Evolutionary conservation across 2,113 vertebrate genomes (phyloP).

Genomic region (Pao palembangensis): DNA sequence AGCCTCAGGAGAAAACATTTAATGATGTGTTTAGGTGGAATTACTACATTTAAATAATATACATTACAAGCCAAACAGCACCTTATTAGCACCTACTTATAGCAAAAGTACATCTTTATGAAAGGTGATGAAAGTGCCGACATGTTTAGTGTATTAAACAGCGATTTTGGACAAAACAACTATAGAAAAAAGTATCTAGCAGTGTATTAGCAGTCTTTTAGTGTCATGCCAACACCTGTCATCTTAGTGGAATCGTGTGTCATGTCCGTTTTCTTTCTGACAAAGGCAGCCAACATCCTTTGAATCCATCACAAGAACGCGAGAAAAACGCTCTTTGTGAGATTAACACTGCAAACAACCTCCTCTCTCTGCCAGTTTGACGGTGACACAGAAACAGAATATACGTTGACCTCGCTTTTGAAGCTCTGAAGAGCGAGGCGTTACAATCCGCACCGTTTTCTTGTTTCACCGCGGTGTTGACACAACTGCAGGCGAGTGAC

Average conservation of each 20-base stretch:
- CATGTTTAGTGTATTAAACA: conserved; percentile 1
- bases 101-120: background rate
- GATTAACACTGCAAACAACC: conserved; percentile 45
- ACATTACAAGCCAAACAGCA: conserved; percentile 3
- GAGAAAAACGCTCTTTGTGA: conserved; percentile 32
- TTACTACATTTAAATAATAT: background rate
- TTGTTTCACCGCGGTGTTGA: conserved; percentile 63
- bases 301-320: conserved; percentile 30
- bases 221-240: conserved; percentile 21
- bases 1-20: background rate
- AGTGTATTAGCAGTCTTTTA: conserved; percentile 4
- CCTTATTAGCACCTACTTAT: conserved; percentile 4
- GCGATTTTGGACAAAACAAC: conserved; percentile 1
- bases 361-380: conserved; percentile 17
- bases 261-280: conserved; percentile 18
- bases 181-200: conserved; percentile 5
- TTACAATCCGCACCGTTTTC: conserved; percentile 48
- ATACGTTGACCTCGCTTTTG: conserved; percentile 35
- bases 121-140: background rate
- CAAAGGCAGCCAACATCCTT: conserved; percentile 30
- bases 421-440: conserved; percentile 55
- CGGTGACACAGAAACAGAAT: conserved; percentile 54
- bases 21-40: background rate
- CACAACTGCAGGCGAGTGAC: conserved; percentile 55
- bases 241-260: conserved; percentile 9